Conservation (phyloP, 2,113 vertebrate species). For the Nematolebias whitei region DNA sequence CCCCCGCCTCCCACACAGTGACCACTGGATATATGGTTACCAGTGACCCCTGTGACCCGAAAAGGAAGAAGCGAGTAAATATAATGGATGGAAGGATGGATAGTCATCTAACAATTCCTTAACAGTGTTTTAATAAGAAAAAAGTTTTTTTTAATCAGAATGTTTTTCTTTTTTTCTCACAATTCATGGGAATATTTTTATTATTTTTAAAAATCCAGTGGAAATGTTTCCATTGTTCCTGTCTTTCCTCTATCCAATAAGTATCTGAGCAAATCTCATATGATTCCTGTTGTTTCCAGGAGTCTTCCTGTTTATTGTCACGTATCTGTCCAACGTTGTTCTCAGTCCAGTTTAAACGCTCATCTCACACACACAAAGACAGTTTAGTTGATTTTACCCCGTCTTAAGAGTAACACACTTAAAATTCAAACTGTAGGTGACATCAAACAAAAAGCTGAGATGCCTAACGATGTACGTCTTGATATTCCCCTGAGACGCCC, state of each 20-base stretch:
- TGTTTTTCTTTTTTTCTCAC: background rate
- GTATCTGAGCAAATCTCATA: slow-evolving; percentile 40
- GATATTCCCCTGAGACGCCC: slow-evolving; percentile 38
- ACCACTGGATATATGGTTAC: too few relatives aligned
- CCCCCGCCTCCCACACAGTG: too few relatives aligned
- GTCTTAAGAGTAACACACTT: background rate
- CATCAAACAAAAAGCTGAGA: slow-evolving; percentile 17
- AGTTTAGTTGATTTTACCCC: background rate
- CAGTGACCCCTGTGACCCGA: too few relatives aligned
- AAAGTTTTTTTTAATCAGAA: background rate
- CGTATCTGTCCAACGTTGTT: slow-evolving; percentile 27
- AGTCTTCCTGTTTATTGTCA: slow-evolving; percentile 15
- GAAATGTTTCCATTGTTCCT: slow-evolving; percentile 45
- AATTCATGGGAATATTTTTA: slow-evolving; percentile 11
- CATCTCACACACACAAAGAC: too few relatives aligned
- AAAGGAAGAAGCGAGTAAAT: too few relatives aligned
- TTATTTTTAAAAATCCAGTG: slow-evolving; percentile 1
- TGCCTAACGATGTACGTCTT: slow-evolving; percentile 1
- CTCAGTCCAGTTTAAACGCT: slow-evolving; percentile 5
- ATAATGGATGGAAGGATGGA: too few relatives aligned
- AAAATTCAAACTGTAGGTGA: slow-evolving; percentile 3
- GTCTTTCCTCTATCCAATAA: slow-evolving; percentile 32
- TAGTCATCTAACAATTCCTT: background rate
- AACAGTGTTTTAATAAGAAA: background rate
- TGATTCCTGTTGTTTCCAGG: slow-evolving; percentile 36